Percentiles rank a stretch among this genome's conserved stretches.
phyloP scores from a whole-genome alignment of 2,113 vertebrate genomes.

The Sarotherodon lohbergeri region DNA sequence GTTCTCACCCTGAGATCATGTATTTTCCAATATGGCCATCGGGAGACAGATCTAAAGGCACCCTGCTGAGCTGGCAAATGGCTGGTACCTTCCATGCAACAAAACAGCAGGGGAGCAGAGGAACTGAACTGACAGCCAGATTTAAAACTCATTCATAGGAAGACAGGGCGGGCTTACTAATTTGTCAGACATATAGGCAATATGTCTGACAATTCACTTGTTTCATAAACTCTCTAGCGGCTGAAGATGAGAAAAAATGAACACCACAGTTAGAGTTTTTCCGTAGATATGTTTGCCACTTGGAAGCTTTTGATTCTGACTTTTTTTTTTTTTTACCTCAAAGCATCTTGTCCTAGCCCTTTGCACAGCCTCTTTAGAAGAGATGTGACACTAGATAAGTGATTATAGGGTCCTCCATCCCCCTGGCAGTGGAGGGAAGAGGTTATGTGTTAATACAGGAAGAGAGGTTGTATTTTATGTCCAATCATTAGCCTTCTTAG shows the following conservation, averaged over 20 bases:
- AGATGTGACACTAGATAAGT: conserved; percentile 69
- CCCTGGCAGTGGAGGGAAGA: conserved; percentile 49
- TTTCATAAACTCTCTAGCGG: not conserved
- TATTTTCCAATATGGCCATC: conserved; percentile 20
- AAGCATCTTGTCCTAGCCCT: conserved; percentile 22
- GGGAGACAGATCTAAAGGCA: conserved; percentile 35
- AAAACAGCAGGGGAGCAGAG: conserved; percentile 5
- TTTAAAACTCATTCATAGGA: conserved; percentile 31
- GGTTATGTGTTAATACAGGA: conserved; percentile 67
- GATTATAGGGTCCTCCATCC: conserved; percentile 70
- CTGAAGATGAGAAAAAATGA: not conserved
- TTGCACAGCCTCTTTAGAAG: conserved; percentile 18
- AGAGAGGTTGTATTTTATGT: conserved; percentile 73
- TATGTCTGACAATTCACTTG: not conserved
- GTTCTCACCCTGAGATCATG: conserved; percentile 5
- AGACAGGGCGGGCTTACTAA: conserved; percentile 1
- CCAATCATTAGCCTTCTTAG: conserved; percentile 77
- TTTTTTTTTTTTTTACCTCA: conserved; percentile 17
- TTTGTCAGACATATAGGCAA: conserved; percentile 1
- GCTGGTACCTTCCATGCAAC: conserved; percentile 18
- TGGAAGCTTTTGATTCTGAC: conserved; percentile 28
- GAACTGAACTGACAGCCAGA: conserved; percentile 2
- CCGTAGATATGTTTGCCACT: conserved; percentile 28
- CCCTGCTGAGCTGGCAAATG: conserved; percentile 49
- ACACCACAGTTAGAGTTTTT: not conserved